phyloP scores from a whole-genome alignment of 2,888 invertebrate genomes.

The Glaucopsyche alexis region DNA sequence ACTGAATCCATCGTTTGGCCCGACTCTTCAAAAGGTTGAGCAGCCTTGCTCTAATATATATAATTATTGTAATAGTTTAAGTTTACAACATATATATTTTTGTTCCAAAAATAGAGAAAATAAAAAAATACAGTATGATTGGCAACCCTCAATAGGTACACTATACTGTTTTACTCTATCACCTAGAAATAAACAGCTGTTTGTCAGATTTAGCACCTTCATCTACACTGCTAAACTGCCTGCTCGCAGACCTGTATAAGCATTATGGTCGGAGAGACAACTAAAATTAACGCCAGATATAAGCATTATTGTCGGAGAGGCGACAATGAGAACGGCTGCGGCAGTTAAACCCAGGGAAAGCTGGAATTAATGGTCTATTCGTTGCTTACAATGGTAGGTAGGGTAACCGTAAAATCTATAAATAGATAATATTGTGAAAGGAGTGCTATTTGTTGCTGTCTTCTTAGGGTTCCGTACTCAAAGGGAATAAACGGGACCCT shows the following conservation, averaged over 20 bases:
- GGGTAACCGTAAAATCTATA: background rate
- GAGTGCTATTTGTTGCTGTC: background rate
- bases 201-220: background rate
- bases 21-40: too few relatives aligned
- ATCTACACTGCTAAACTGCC: background rate
- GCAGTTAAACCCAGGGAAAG: slow-evolving; percentile 13
- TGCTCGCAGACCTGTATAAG: background rate
- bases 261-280: background rate
- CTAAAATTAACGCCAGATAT: background rate
- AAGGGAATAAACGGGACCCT: too few relatives aligned
- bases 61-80: too few relatives aligned
- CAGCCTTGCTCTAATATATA: too few relatives aligned
- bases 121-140: too few relatives aligned
- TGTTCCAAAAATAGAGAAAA: too few relatives aligned
- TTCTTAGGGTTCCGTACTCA: background rate
- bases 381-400: slow-evolving; percentile 7
- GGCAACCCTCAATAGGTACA: too few relatives aligned
- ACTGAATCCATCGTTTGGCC: too few relatives aligned
- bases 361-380: slow-evolving; percentile 9
- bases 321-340: background rate
- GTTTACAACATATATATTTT: too few relatives aligned
- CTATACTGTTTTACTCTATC: background rate
- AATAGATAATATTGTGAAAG: slow-evolving; percentile 13
- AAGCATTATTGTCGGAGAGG: slow-evolving; percentile 22
- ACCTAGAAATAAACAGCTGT: background rate